Conservation (phyloP, 2,797 vertebrate genomes). For the Chanos chanos region DNA sequence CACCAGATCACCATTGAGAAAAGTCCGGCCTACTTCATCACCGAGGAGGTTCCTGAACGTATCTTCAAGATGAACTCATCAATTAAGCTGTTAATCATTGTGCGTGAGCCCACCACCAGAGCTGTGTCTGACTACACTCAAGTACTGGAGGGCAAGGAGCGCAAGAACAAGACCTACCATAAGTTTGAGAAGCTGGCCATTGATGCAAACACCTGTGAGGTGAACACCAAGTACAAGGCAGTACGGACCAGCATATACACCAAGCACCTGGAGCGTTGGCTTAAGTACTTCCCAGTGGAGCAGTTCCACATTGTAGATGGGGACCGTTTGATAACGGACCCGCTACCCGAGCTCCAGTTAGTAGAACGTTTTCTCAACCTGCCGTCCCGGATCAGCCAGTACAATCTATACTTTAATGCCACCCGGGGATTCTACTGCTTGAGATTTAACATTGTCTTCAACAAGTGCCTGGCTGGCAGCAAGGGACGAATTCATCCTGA, state of each 20-base stretch:
- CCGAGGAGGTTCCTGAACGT: slow-evolving; percentile 93
- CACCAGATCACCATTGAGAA: slow-evolving; percentile 97
- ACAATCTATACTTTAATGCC: slow-evolving; percentile 94
- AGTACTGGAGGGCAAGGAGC: slow-evolving; percentile 92
- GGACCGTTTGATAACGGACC: slow-evolving; percentile 90
- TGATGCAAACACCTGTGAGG: slow-evolving; percentile 84
- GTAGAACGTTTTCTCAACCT: slow-evolving; percentile 93
- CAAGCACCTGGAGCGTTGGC: slow-evolving; percentile 92
- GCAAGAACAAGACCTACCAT: slow-evolving; percentile 94
- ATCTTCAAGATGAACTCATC: slow-evolving; percentile 98
- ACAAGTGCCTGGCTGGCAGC: slow-evolving; percentile 98
- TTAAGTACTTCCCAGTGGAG: slow-evolving; percentile 92
- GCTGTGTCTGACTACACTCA: slow-evolving; percentile 96
- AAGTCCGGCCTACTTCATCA: slow-evolving; percentile 95
- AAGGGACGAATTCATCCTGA: slow-evolving; percentile 94
- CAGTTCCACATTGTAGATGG: slow-evolving; percentile 93
- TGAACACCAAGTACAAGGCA: slow-evolving; percentile 96
- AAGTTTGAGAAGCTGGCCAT: slow-evolving; percentile 94
- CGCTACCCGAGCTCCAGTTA: slow-evolving; percentile 88
- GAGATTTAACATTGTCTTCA: slow-evolving; percentile 91
- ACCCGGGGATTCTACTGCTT: slow-evolving; percentile 97
- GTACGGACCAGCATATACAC: slow-evolving; percentile 96
- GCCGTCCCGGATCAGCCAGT: slow-evolving; percentile 87
- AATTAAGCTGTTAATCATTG: slow-evolving; percentile 91
- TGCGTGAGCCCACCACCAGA: slow-evolving; percentile 91